These are phyloP conservation scores for Caenorhabditis sp. DNA, from an alignment of 2,888 invertebrate genomes.

Conservation along the genomic window DNA sequence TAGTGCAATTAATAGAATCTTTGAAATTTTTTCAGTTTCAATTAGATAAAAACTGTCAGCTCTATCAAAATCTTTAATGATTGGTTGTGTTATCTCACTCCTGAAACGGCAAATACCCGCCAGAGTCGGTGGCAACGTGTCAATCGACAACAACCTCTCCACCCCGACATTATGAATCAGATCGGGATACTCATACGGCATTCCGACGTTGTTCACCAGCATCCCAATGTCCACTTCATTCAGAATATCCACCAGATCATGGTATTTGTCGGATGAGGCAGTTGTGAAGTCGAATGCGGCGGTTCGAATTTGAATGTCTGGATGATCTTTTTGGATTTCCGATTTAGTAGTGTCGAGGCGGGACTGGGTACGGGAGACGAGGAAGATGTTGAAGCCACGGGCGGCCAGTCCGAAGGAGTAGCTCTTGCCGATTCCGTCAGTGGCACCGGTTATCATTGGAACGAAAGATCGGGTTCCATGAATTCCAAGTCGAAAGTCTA, in stretches of 20 bases:
- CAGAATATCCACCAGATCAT: constrained; percentile 71
- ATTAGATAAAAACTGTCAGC: no score
- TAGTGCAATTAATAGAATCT: no score
- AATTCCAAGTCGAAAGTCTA: no score
- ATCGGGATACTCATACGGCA: constrained; percentile 91
- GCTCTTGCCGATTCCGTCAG: constrained; percentile 82
- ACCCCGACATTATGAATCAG: constrained; percentile 75
- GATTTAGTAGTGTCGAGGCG: constrained; percentile 77
- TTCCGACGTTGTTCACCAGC: constrained; percentile 92
- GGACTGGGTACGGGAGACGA: constrained; percentile 78
- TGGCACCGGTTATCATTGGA: constrained; percentile 80
- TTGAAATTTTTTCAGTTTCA: no score
- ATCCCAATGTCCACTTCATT: constrained; percentile 75
- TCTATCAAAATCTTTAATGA: no score
- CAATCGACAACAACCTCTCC: constrained; percentile 87
- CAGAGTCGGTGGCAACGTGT: constrained; percentile 87
- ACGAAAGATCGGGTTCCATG: no score
- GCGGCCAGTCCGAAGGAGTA: constrained; percentile 80
- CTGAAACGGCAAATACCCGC: no score
- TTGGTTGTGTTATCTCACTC: no score
- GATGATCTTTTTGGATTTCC: constrained; percentile 73
- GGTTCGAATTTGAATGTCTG: constrained; percentile 72
- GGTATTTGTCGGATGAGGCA: constrained; percentile 68
- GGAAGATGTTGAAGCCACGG: constrained; percentile 77
- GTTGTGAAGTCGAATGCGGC: constrained; percentile 77